phyloP scores from a whole-genome alignment of 2,888 invertebrate genomes.

The Lasioglossum vierecki region DNA sequence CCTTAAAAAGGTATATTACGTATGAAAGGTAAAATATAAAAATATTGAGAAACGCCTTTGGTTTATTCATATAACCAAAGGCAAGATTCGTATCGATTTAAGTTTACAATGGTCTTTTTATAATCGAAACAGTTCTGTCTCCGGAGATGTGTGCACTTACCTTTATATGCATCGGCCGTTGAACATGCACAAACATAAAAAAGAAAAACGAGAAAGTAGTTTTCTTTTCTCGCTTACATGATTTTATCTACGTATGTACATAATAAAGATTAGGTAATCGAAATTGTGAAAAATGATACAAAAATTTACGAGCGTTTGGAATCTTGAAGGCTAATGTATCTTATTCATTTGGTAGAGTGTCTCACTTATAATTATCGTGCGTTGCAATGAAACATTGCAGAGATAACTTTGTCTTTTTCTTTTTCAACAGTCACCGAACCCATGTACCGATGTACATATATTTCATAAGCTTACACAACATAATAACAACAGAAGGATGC shows the following conservation, averaged over 20 bases:
- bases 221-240: conserved; percentile 44
- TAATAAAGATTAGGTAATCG: conserved; percentile 69
- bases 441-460: conserved; percentile 62
- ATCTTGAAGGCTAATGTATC: conserved; percentile 57
- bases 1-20: conserved; percentile 34
- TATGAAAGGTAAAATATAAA: not conserved
- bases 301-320: conserved; percentile 55
- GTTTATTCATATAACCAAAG: conserved; percentile 29
- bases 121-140: conserved; percentile 38
- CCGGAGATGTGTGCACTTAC: conserved; percentile 51
- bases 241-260: conserved; percentile 66
- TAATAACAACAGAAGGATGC: conserved; percentile 44
- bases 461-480: conserved; percentile 46
- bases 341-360: conserved; percentile 54
- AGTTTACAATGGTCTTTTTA: conserved; percentile 21
- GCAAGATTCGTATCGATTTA: conserved; percentile 21
- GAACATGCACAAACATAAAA: conserved; percentile 54
- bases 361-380: conserved; percentile 14
- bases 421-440: conserved; percentile 44
- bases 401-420: conserved; percentile 34
- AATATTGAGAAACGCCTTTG: not conserved
- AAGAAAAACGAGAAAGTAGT: conserved; percentile 34
- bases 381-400: conserved; percentile 42
- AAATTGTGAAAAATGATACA: conserved; percentile 66
- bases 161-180: conserved; percentile 62